These are phyloP conservation scores for Ridgeia piscesae DNA, from an alignment of 1,140 invertebrate species.

Conservation along the genomic window DNA sequence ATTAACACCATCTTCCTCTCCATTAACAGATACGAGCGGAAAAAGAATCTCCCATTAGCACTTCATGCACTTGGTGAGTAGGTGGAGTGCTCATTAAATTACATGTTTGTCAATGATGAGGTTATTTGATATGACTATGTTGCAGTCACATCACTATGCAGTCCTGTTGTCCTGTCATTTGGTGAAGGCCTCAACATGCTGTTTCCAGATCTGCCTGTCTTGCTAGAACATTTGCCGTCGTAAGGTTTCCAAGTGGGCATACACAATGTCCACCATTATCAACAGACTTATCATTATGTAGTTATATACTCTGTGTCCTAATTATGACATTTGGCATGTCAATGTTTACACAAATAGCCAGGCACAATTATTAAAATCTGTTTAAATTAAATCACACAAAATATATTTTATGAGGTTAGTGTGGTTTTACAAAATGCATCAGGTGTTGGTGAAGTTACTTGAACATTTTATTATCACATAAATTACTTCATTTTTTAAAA, in stretches of 20 bases:
- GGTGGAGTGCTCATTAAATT: neutral
- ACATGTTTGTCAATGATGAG: neutral
- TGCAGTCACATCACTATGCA: too few relatives aligned
- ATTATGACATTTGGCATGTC: neutral
- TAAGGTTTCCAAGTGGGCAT: too few relatives aligned
- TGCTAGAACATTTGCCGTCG: too few relatives aligned
- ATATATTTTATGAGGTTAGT: neutral
- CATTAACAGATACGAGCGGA: conserved; percentile 95
- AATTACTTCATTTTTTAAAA: too few relatives aligned
- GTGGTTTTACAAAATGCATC: too few relatives aligned
- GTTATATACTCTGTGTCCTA: neutral
- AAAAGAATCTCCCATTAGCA: conserved; percentile 89
- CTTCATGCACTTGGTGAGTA: conserved; percentile 71
- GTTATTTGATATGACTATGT: neutral
- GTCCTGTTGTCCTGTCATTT: too few relatives aligned
- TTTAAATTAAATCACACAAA: neutral
- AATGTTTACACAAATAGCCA: neutral
- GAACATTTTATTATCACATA: too few relatives aligned
- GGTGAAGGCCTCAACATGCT: too few relatives aligned
- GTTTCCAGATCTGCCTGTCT: too few relatives aligned
- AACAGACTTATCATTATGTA: too few relatives aligned
- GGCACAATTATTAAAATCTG: neutral
- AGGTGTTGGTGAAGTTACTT: too few relatives aligned
- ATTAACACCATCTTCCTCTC: conserved; percentile 72
- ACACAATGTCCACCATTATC: too few relatives aligned